Evolutionary conservation across 2,797 vertebrate genomes (phyloP).

Genomic region (Etheostoma nigrum): DNA sequence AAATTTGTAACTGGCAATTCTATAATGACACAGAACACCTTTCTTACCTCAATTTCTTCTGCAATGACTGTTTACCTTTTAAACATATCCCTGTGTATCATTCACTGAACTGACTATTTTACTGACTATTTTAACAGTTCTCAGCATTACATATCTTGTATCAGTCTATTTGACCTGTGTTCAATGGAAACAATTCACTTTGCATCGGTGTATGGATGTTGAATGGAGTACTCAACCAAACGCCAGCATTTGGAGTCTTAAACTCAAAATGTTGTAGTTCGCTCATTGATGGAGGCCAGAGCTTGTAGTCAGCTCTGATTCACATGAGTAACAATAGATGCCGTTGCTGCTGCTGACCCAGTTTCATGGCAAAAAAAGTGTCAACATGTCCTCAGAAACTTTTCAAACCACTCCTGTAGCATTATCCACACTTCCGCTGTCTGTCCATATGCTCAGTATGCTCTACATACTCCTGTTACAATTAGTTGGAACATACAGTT

Average conservation of each 20-base stretch:
- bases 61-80: not conserved
- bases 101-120: not conserved
- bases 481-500: not conserved
- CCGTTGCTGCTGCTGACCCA: not conserved
- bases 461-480: not conserved
- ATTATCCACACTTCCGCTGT: not conserved
- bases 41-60: too few species aligned
- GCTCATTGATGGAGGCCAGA: not conserved
- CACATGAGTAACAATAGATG: conserved; percentile 3
- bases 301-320: conserved; percentile 1
- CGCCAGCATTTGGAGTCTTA: not conserved
- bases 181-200: not conserved
- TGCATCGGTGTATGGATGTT: not conserved
- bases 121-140: not conserved
- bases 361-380: conserved; percentile 2
- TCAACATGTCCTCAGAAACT: not conserved
- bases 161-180: not conserved
- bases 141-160: not conserved
- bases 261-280: not conserved
- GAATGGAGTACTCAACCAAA: not conserved
- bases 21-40: not conserved
- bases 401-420: not conserved
- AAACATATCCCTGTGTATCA: not conserved
- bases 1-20: not conserved
- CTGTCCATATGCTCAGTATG: not conserved